These are phyloP conservation scores for Paracyclopina nana DNA, from an alignment of 1,140 invertebrate genomes.

Conservation along the genomic window DNA sequence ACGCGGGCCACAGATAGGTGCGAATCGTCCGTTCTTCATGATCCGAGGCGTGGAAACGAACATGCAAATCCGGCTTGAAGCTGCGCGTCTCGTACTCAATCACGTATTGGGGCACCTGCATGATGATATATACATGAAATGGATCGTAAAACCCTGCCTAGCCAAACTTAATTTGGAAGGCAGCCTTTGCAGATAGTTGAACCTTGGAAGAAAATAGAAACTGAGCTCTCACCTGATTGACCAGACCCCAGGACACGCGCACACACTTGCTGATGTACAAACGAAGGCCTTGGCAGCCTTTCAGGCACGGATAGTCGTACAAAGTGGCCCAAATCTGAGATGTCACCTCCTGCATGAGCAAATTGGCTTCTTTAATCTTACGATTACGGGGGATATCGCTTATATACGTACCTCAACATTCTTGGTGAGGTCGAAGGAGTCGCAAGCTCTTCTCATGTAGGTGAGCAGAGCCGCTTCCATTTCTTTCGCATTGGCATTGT, in stretches of 20 bases:
- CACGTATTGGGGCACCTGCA: constrained; percentile 32
- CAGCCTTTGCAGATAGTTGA: too few species aligned
- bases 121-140: too few species aligned
- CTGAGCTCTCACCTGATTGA: constrained; percentile 29
- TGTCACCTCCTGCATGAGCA: constrained; percentile 36
- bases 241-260: constrained; percentile 41
- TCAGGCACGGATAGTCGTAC: constrained; percentile 51
- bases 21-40: constrained; percentile 34
- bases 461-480: constrained; percentile 31
- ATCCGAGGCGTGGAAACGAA: constrained; percentile 42
- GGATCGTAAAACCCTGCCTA: too few species aligned
- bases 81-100: constrained; percentile 36
- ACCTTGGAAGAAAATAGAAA: not conserved
- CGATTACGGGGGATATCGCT: not conserved
- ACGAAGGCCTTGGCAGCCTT: constrained; percentile 36
- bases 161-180: too few species aligned
- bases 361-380: constrained; percentile 13
- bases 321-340: constrained; percentile 43
- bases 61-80: constrained; percentile 37
- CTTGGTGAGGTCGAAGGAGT: constrained; percentile 34
- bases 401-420: constrained; percentile 32
- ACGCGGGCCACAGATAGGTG: constrained; percentile 49
- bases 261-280: constrained; percentile 42
- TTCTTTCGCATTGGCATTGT: constrained; percentile 24
- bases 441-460: constrained; percentile 33